phyloP scores from a whole-genome alignment of 2,797 vertebrate species.

The Clarias pachynema region DNA sequence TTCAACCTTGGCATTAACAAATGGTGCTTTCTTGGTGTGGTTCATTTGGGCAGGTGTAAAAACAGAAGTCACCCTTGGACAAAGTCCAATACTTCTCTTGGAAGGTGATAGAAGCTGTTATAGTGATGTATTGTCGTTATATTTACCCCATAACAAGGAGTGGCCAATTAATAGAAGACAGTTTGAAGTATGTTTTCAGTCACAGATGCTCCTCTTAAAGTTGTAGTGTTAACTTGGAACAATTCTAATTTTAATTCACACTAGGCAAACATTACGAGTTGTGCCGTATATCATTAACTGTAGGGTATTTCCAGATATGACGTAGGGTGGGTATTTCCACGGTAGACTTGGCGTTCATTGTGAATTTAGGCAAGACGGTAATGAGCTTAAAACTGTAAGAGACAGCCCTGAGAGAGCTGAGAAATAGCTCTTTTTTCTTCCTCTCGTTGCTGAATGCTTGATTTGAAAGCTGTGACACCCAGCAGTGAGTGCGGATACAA shows the following conservation, averaged over 20 bases:
- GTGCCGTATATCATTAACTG: not conserved
- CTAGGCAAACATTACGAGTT: not conserved
- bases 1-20: not conserved
- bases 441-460: constrained; percentile 18
- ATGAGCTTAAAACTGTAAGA: constrained; percentile 30
- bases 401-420: constrained; percentile 2
- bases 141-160: not conserved
- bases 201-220: not conserved
- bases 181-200: not conserved
- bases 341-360: not conserved
- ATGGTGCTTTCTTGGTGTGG: not conserved
- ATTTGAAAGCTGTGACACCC: constrained; percentile 7
- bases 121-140: not conserved
- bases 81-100: not conserved
- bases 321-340: constrained; percentile 39
- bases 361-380: constrained; percentile 19
- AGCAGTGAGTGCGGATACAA: not conserved
- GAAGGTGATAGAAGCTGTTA: not conserved
- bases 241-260: not conserved
- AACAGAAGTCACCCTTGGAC: not conserved
- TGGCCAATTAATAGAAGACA: not conserved
- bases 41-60: not conserved
- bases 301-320: constrained; percentile 13
- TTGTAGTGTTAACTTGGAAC: not conserved
- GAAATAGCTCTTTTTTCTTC: constrained; percentile 32